Evolutionary conservation across 2,888 invertebrate genomes (phyloP), one percentile per base, ranked within the genome.

Genomic region (Rhagonycha fulva): DNA sequence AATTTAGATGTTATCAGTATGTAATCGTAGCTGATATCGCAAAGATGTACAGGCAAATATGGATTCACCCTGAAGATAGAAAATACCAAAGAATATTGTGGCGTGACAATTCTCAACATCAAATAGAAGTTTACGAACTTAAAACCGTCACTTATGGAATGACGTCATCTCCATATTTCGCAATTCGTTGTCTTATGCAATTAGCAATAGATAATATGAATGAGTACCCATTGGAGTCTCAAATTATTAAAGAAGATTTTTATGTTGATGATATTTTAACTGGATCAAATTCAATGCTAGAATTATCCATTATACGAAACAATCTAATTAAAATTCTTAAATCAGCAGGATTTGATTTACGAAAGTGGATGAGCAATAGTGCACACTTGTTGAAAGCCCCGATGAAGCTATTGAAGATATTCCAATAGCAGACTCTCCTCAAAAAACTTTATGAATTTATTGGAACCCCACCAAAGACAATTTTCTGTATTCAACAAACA

Each of bases 21-120:
- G 82, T 83, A 7, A 62, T 85, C 7, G 78, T 78, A 9, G 83
- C 81, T 2, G 85, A 85, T 69, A 78, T 86, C 4, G 71, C 72
- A 5, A 79, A 83, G 76, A 85, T 85, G 81, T 86, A 83, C 63
- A 76, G 81, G 0, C 84, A 84, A 74, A 80, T 85, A 10, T 9
- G 72, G 11, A 70, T 84, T 0, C 66, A 80, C 32, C 77, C 79
- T 9, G 71, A 77, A 4, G 78, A 85, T 19, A 63, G 71, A 4
- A 71, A 81, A 47, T 79, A 78, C 30, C 80, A 82, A n/a, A 60
- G 81, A 26, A 83, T 82, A 62, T 19, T 83, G 0, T 82, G 81
- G 81, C 24, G 82, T 1, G 47, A 73, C 11, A 76, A 68, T 62
- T 24, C 76, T 3, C 24, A 75, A 1, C 75, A 79, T 7, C 76